A percentile compares a stretch with the other conserved stretches of the same genome.
Evolutionary conservation across 1,140 invertebrate genomes (phyloP).

Genomic region (Matsumurasca onukii): DNA sequence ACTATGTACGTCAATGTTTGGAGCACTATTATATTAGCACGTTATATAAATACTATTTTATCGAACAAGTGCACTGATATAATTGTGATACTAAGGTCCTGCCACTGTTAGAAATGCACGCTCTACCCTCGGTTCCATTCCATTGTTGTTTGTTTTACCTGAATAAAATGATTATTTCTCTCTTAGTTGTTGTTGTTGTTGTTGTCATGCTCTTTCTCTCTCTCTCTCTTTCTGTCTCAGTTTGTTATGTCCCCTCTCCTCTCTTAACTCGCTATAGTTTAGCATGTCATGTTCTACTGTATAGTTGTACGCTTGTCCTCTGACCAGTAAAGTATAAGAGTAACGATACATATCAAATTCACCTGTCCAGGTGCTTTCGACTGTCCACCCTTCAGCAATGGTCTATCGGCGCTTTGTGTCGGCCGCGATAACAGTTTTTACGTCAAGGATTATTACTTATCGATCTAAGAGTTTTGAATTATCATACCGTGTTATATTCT

Average conservation of each 20-base stretch:
- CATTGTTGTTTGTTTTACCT: slow-evolving; percentile 9
- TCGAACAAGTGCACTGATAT: slow-evolving; percentile 27
- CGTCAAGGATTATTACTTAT: not conserved
- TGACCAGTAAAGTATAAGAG: not conserved
- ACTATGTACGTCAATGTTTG: slow-evolving; percentile 30
- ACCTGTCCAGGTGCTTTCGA: slow-evolving; percentile 15
- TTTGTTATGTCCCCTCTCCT: not conserved
- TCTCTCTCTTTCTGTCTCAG: not conserved
- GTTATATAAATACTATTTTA: slow-evolving; percentile 31
- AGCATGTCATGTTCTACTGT: slow-evolving; percentile 5
- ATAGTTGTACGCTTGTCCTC: not conserved
- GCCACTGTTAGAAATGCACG: slow-evolving; percentile 23
- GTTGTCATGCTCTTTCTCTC: slow-evolving; percentile 17
- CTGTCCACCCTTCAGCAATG: slow-evolving; percentile 20
- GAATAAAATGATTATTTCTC: slow-evolving; percentile 25
- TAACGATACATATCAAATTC: slow-evolving; percentile 15
- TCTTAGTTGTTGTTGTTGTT: slow-evolving; percentile 13
- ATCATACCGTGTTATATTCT: not conserved
- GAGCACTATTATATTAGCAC: slow-evolving; percentile 31
- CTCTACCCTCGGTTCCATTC: not conserved
- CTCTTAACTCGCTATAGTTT: not conserved
- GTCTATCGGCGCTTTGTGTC: not conserved
- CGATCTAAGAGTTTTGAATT: not conserved
- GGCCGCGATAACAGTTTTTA: not conserved
- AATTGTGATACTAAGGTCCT: slow-evolving; percentile 25